These are phyloP conservation scores for Drosophila eohydei DNA, from an alignment of 2,888 invertebrate genomes.

Conservation along the genomic window DNA sequence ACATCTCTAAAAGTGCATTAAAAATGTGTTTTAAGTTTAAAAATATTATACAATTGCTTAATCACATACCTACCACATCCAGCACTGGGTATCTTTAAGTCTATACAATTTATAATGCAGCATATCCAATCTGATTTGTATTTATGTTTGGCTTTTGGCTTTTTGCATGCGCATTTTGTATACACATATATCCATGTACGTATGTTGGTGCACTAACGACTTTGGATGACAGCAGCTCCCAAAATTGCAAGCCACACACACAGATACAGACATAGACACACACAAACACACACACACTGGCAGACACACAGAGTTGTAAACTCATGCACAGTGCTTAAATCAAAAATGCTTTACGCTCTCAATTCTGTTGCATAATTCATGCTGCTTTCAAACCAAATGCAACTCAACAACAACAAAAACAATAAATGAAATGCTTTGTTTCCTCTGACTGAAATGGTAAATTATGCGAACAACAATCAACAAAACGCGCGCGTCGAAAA, in stretches of 20 bases:
- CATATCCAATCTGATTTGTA: constrained; percentile 11
- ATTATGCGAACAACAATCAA: constrained; percentile 22
- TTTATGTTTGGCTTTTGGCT: constrained; percentile 28
- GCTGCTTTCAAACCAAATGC: constrained; percentile 35
- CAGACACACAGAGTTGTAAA: constrained; percentile 16
- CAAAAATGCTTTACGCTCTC: constrained; percentile 43
- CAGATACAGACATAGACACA: constrained; percentile 11
- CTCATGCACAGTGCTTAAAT: constrained; percentile 35
- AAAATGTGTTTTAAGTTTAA: neutral
- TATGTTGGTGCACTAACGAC: constrained; percentile 22
- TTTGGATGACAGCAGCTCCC: constrained; percentile 61
- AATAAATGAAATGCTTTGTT: constrained; percentile 34
- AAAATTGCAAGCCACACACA: constrained; percentile 35
- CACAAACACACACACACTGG: constrained; percentile 13
- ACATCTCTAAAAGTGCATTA: no score
- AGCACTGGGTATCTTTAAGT: constrained; percentile 2
- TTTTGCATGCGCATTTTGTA: constrained; percentile 40
- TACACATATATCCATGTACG: constrained; percentile 5
- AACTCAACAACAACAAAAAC: constrained; percentile 26
- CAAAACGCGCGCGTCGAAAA: constrained; percentile 15
- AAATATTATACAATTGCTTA: neutral
- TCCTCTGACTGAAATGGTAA: constrained; percentile 38
- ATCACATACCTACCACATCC: neutral
- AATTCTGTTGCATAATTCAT: constrained; percentile 48
- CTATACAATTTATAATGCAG: neutral